Evolutionary conservation across 2,797 vertebrate genomes (phyloP), one percentile per base, ranked within the genome.

Genomic region (Channa striata): DNA sequence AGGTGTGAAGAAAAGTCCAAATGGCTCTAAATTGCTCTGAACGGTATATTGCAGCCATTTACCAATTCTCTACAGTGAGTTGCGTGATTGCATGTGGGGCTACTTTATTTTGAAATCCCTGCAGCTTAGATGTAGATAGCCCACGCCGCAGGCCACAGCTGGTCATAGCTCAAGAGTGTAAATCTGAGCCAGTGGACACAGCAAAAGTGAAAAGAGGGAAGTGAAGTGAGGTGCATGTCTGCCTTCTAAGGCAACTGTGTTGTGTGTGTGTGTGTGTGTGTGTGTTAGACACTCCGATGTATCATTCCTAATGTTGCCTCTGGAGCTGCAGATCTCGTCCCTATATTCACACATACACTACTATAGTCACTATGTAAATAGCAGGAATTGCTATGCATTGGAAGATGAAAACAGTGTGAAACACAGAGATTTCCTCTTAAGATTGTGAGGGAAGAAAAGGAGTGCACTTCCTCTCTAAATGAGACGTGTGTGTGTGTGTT

Each of bases 341-440:
- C 19, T 6, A 5, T 37, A 13, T 1, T 39, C 52, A 51, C 43
- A 57, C 25, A 36, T 8, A 50, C 21, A 37, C 37, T 1, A 6
- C 13, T 20, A 40, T 30, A 46, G 48, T 6, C 19, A 17, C 50
- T 73, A 77, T 84, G 79, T 56, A 80, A 83, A 86, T 80, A 42
- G 7, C 25, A 53, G 68, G 39, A 74, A 67, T 78, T 76, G 36
- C 47, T 81, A 76, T 81, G 61, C 78, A 82, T 65, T 81, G 44
- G 25, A 77, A 73, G 53, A 71, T 69, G 61, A 70, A 83, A 72
- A 79, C 54, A 72, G 44, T 23, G 50, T 53, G 37, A 75, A 42
- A 44, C 64, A 56, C 70, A 73, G 44, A 63, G 64, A 79, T 70
- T 76, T 81, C 76, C 60, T 69, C 11, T 12, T 54, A 57, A 77